Conservation (phyloP, 2,113 vertebrate genomes). For the Phyllostomus discolor region DNA sequence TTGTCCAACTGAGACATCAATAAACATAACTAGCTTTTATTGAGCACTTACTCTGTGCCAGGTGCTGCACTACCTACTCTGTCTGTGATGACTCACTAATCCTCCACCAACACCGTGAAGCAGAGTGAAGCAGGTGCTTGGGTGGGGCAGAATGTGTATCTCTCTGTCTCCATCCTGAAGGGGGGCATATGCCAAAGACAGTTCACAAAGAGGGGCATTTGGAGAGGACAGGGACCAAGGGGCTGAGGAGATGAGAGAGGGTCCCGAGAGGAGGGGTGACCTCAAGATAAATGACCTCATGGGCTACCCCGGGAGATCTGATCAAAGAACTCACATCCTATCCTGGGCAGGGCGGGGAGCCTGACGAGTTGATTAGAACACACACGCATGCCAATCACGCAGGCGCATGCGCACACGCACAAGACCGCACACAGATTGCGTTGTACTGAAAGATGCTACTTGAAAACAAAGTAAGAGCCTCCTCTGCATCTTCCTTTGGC, state of each 20-base stretch:
- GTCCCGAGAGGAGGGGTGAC: neutral
- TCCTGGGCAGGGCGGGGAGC: neutral
- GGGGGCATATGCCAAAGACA: neutral
- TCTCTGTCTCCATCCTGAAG: neutral
- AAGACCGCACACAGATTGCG: no score
- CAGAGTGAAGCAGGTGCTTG: neutral
- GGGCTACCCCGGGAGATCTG: neutral
- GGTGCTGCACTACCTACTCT: neutral
- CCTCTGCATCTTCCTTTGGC: neutral
- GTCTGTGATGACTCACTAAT: neutral
- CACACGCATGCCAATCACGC: rapidly evolving
- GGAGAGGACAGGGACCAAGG: neutral
- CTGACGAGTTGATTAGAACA: neutral
- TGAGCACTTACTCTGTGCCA: neutral
- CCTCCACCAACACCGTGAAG: neutral
- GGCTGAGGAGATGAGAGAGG: neutral
- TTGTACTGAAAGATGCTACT: neutral
- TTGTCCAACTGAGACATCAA: neutral
- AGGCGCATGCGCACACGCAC: neutral
- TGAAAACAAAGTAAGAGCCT: neutral
- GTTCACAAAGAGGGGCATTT: neutral
- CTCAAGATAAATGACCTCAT: neutral
- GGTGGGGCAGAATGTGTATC: neutral
- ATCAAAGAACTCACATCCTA: neutral
- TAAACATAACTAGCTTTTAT: neutral